These are phyloP conservation scores for Stratiolaelaps scimitus DNA, from an alignment of 1,140 invertebrate species.

Conservation along the genomic window DNA sequence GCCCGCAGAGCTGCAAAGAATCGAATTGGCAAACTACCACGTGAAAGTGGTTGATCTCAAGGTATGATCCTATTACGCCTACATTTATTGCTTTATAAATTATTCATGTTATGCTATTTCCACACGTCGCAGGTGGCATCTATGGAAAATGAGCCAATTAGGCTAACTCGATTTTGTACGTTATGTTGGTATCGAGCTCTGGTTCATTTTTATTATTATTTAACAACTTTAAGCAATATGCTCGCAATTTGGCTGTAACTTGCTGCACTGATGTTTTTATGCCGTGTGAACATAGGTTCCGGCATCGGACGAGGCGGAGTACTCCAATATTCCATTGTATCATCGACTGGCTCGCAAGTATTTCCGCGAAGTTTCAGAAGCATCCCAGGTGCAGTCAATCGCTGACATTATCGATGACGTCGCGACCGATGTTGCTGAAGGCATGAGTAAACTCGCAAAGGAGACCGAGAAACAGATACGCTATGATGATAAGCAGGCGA, in stretches of 20 bases:
- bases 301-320: not conserved
- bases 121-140: no score
- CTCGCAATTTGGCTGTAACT: no score
- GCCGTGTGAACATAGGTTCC: not conserved
- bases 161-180: no score
- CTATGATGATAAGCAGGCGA: conserved; percentile 60
- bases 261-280: no score
- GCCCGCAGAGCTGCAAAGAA: not conserved
- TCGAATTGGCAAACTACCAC: not conserved
- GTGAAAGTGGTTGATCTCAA: not conserved
- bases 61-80: not conserved
- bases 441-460: conserved; percentile 30
- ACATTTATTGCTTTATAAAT: no score
- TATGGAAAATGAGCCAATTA: no score
- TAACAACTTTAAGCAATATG: no score
- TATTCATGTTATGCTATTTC: no score
- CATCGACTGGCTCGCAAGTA: conserved; percentile 11
- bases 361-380: not conserved
- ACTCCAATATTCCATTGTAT: conserved; percentile 7
- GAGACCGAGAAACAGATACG: conserved; percentile 31
- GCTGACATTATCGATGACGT: conserved; percentile 40
- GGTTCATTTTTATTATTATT: no score
- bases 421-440: conserved; percentile 29
- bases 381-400: not conserved
- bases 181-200: no score